A percentile compares a stretch with the other conserved stretches of the same genome.
Evolutionary conservation across 2,113 vertebrate species (phyloP).

Genomic region (Enhydra lutris): DNA sequence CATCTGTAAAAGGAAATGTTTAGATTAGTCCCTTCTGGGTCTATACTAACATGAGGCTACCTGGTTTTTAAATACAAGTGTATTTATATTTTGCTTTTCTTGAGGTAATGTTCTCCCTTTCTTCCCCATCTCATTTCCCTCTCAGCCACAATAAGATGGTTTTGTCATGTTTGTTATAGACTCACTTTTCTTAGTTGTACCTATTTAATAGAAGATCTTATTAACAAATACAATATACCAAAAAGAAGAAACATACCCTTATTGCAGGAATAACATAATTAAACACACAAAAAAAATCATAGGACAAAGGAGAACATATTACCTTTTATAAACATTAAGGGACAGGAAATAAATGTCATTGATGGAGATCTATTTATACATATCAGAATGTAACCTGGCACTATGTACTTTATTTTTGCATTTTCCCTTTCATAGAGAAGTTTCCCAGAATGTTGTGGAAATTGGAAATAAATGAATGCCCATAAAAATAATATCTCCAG

Average conservation of each 20-base stretch:
- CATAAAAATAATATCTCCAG: conserved; percentile 74
- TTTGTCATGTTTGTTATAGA: background rate
- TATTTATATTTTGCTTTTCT: background rate
- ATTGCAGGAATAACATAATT: conserved; percentile 49
- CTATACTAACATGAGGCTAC: background rate
- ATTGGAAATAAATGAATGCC: conserved; percentile 76
- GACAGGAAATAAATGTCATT: conserved; percentile 54
- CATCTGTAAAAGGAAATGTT: background rate
- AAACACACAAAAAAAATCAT: background rate
- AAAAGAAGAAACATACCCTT: background rate
- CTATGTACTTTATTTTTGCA: conserved; percentile 57
- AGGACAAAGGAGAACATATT: conserved; percentile 25
- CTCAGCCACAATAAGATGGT: background rate
- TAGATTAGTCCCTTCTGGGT: background rate
- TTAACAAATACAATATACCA: background rate
- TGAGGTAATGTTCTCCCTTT: background rate
- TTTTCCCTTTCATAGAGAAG: conserved; percentile 55
- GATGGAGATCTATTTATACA: conserved; percentile 53
- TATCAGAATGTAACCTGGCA: conserved; percentile 41
- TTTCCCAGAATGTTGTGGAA: conserved; percentile 64
- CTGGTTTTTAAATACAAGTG: background rate
- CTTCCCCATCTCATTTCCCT: background rate
- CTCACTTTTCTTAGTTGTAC: background rate
- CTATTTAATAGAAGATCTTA: conserved; percentile 30
- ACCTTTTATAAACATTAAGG: conserved; percentile 44